phyloP scores from a whole-genome alignment of 2,797 vertebrate species.

The Benthosema pterotum region DNA sequence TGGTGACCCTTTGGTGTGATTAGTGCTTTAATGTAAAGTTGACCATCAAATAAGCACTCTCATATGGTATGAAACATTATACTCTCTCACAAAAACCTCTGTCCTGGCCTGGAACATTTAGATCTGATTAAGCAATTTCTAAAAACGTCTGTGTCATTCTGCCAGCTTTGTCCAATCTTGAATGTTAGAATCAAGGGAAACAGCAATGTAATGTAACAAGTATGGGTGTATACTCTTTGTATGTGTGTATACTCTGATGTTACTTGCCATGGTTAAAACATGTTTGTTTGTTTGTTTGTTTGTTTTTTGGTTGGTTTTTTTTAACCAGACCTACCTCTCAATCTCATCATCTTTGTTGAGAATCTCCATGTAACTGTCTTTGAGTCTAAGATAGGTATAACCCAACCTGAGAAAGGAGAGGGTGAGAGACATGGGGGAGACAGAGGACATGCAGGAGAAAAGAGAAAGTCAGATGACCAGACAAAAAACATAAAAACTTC shows the following conservation, averaged over 20 bases:
- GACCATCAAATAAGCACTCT: slow-evolving; percentile 41
- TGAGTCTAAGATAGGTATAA: slow-evolving; percentile 93
- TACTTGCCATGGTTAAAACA: no score
- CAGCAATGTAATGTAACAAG: no score
- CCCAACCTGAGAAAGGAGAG: slow-evolving; percentile 83
- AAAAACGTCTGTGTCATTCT: slow-evolving; percentile 24
- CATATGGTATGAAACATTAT: slow-evolving; percentile 45
- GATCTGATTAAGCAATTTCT: slow-evolving; percentile 30
- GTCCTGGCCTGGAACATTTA: slow-evolving; percentile 31
- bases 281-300: no score
- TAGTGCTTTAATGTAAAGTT: slow-evolving; percentile 38
- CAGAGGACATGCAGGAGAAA: neutral
- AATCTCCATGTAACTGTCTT: slow-evolving; percentile 95
- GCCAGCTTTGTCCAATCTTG: slow-evolving; percentile 10
- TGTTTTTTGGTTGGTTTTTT: no score
- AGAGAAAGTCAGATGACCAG: neutral
- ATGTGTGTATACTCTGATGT: no score
- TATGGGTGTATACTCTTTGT: no score
- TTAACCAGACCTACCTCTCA: slow-evolving; percentile 87
- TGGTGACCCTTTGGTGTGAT: slow-evolving; percentile 51
- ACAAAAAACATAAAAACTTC: neutral
- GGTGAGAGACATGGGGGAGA: neutral
- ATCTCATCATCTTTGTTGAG: slow-evolving; percentile 92
- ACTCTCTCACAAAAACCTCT: slow-evolving; percentile 31
- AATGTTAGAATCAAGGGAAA: slow-evolving; percentile 22